Evolutionary conservation across 2,888 invertebrate genomes (phyloP).

Genomic region (Petrolisthes cinctipes): DNA sequence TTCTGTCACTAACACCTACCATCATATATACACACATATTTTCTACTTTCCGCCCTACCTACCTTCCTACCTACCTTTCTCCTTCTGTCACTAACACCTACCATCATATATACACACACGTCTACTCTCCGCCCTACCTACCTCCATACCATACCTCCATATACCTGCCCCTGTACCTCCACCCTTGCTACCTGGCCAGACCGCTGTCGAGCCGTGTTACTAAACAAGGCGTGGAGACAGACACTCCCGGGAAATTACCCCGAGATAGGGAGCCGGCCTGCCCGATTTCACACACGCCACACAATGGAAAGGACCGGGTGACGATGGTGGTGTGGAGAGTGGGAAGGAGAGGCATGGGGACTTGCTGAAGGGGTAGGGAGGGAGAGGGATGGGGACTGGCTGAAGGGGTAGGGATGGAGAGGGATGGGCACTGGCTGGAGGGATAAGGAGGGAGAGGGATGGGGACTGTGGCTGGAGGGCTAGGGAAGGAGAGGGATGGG

Average conservation of each 20-base stretch:
- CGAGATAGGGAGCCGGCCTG: conserved; percentile 12
- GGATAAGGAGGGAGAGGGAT: no score
- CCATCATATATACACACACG: background rate
- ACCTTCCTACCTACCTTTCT: background rate
- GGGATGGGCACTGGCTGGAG: background rate
- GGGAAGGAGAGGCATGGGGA: background rate
- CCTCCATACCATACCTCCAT: background rate
- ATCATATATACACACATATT: background rate
- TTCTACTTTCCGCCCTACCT: background rate
- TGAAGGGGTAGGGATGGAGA: background rate
- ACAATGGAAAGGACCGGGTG: conserved; percentile 18
- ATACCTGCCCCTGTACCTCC: background rate
- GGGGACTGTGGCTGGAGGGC: background rate
- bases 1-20: background rate
- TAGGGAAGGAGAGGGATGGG: no score
- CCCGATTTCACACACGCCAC: conserved; percentile 28
- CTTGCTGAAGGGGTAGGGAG: background rate
- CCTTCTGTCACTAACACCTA: background rate
- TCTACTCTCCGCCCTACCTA: background rate
- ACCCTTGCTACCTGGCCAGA: background rate
- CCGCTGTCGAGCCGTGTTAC: background rate
- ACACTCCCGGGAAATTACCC: conserved; percentile 30
- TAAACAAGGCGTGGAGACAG: conserved; percentile 29
- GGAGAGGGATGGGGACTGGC: background rate
- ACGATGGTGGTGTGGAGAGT: background rate